Conservation (phyloP, 2,113 vertebrate species). For the Cyprichromis sp. region DNA sequence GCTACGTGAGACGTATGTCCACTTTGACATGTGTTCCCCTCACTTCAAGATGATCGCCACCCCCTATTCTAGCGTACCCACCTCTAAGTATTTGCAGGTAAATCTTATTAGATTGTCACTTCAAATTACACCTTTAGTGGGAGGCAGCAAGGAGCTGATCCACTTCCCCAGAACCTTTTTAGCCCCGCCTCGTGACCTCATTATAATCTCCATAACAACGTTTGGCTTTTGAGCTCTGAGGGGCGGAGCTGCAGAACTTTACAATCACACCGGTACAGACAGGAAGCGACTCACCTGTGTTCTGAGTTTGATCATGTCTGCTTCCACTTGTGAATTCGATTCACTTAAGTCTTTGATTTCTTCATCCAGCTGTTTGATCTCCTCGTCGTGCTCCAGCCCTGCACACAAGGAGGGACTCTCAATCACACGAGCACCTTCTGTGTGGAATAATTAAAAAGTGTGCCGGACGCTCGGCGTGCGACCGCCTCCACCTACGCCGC, state of each 20-base stretch:
- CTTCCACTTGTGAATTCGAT: constrained; percentile 97
- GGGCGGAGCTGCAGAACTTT: background rate
- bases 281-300: constrained; percentile 82
- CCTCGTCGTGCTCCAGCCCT: constrained; percentile 96
- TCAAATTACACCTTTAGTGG: rapidly evolving
- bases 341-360: constrained; percentile 98
- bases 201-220: background rate
- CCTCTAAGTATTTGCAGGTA: background rate
- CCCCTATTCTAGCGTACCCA: background rate
- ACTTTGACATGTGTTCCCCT: background rate
- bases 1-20: background rate
- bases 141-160: background rate
- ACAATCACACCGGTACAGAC: rapidly evolving
- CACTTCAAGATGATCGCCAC: background rate
- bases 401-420: background rate
- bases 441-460: background rate
- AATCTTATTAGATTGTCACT: background rate
- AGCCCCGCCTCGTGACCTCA: background rate
- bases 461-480: background rate
- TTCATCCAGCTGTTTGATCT: constrained; percentile 97
- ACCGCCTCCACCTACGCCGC: background rate
- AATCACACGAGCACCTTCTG: background rate
- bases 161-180: background rate
- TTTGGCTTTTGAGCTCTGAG: background rate
- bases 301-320: constrained; percentile 98